Conservation (phyloP, 2,888 invertebrate genomes). For the Lycocerus yunnanus region DNA sequence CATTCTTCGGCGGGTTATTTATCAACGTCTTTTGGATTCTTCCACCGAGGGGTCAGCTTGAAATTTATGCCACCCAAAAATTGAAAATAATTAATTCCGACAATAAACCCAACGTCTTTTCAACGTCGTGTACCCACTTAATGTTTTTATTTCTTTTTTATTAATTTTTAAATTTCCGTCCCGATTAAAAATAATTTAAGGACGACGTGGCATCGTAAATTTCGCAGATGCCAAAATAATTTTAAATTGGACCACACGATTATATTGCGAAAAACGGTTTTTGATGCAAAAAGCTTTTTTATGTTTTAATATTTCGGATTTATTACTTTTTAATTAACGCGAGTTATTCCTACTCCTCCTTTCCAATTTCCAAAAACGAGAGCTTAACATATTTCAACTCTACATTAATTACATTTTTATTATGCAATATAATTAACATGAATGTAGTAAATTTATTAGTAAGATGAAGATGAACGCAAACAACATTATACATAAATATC, state of each 20-base stretch:
- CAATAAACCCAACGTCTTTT: neutral
- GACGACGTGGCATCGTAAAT: neutral
- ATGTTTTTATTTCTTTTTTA: neutral
- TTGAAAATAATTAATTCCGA: neutral
- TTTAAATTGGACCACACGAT: conserved; percentile 6
- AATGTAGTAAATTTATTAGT: conserved; percentile 24
- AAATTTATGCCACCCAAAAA: neutral
- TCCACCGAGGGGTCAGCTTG: neutral
- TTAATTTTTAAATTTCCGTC: neutral
- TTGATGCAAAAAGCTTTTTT: conserved; percentile 23
- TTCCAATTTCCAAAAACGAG: neutral
- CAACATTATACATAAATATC: conserved; percentile 45
- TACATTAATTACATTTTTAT: neutral
- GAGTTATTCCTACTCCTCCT: neutral
- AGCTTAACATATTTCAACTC: neutral
- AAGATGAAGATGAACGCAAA: conserved; percentile 35
- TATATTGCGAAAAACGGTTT: conserved; percentile 7
- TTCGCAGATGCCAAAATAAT: neutral
- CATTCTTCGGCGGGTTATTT: neutral
- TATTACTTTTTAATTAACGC: neutral
- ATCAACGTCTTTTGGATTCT: neutral
- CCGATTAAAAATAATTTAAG: neutral
- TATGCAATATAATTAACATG: neutral
- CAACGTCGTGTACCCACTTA: neutral
- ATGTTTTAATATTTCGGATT: conserved; percentile 18